Percentiles rank a stretch among this genome's conserved stretches.
These are phyloP conservation scores for Protodeltote pygarga DNA, from an alignment of 2,888 invertebrate genomes.

Conservation along the genomic window DNA sequence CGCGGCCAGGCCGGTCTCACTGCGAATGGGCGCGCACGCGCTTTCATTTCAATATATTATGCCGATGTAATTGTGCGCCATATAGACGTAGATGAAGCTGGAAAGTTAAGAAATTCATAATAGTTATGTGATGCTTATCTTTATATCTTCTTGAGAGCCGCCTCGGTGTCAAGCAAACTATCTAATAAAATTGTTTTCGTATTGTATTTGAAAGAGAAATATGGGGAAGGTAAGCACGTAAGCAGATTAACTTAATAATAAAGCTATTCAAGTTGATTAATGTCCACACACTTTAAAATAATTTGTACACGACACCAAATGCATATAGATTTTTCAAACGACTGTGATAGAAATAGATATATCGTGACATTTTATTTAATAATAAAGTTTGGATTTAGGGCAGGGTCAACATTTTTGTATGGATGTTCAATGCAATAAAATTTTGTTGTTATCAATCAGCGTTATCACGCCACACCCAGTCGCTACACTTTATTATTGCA, in stretches of 20 bases:
- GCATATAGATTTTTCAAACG: constrained; percentile 43
- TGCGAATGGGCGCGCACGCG: constrained; percentile 48
- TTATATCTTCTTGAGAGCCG: constrained; percentile 40
- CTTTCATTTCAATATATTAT: constrained; percentile 56
- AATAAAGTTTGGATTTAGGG: constrained; percentile 30
- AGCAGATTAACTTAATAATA: constrained; percentile 52
- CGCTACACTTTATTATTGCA: constrained; percentile 35
- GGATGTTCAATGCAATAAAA: constrained; percentile 21
- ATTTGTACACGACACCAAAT: constrained; percentile 45
- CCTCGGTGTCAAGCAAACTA: constrained; percentile 32
- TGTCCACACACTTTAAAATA: constrained; percentile 44
- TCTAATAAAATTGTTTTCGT: constrained; percentile 47
- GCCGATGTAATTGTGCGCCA: constrained; percentile 46
- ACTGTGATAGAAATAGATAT: constrained; percentile 38
- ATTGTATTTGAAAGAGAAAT: constrained; percentile 47
- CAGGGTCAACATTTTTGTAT: constrained; percentile 27
- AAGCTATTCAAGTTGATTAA: constrained; percentile 43
- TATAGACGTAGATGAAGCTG: constrained; percentile 41
- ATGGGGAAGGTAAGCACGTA: constrained; percentile 32
- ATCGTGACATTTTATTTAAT: constrained; percentile 25
- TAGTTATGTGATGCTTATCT: constrained; percentile 50
- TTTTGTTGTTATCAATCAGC: constrained; percentile 39
- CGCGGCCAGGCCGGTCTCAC: constrained; percentile 43
- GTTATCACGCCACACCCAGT: constrained; percentile 23
- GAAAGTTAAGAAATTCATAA: constrained; percentile 53